Conservation (phyloP, 2,888 invertebrate genomes). For the Chrysolina haemoptera region DNA sequence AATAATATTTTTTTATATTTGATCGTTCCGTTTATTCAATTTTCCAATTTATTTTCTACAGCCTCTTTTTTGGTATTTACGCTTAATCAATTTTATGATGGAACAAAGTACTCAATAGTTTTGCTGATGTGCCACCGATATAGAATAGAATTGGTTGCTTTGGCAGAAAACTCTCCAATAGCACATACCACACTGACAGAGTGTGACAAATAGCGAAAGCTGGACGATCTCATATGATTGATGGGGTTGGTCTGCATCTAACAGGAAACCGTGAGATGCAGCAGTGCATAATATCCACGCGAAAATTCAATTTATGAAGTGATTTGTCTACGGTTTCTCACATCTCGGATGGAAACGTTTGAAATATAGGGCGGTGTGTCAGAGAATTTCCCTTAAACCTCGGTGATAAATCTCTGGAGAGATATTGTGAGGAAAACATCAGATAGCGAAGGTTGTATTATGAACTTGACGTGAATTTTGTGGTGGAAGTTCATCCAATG, state of each 20-base stretch:
- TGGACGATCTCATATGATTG: neutral
- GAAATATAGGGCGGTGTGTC: neutral
- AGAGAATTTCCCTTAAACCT: neutral
- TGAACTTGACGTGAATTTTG: neutral
- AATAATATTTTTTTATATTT: too few species aligned
- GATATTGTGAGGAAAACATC: neutral
- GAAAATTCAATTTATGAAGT: conserved; percentile 6
- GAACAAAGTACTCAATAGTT: too few species aligned
- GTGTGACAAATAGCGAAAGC: neutral
- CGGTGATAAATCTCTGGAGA: neutral
- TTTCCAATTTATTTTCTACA: too few species aligned
- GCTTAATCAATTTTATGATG: too few species aligned
- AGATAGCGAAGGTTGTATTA: neutral
- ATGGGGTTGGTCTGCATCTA: neutral
- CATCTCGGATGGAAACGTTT: neutral
- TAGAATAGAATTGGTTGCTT: too few species aligned
- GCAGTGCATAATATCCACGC: conserved; percentile 1
- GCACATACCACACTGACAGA: too few species aligned
- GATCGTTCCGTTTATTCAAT: too few species aligned
- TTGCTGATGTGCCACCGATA: too few species aligned
- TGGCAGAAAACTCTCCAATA: neutral
- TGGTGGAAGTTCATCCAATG: too few species aligned
- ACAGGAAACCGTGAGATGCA: neutral
- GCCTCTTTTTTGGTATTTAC: too few species aligned
- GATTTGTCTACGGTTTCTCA: conserved; percentile 7